These are phyloP conservation scores for Chaitophorus viminalis DNA, from an alignment of 2,888 invertebrate species.

Conservation along the genomic window DNA sequence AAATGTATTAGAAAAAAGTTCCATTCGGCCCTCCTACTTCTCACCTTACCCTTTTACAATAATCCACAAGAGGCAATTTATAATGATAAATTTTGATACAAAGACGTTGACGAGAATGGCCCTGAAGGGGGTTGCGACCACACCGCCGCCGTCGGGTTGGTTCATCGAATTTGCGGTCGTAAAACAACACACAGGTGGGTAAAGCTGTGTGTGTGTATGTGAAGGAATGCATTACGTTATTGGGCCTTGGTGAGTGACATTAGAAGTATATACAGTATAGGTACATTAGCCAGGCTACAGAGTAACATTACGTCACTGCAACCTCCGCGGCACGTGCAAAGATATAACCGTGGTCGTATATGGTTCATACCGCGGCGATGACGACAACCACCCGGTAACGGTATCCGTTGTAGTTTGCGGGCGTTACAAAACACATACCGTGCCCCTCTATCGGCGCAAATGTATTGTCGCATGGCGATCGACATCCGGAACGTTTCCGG, in stretches of 20 bases:
- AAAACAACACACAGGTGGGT: not conserved
- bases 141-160: not conserved
- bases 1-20: not conserved
- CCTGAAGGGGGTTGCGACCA: not conserved
- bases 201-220: not conserved
- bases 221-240: conserved; percentile 22
- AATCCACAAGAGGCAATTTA: not conserved
- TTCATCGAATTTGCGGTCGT: not conserved
- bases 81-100: not conserved
- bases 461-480: not conserved
- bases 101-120: not conserved
- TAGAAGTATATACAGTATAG: too few relatives aligned
- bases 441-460: not conserved
- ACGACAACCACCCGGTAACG: not conserved
- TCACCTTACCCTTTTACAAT: too few relatives aligned
- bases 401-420: not conserved
- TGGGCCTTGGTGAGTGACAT: not conserved
- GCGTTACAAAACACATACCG: not conserved
- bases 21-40: not conserved
- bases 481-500: not conserved
- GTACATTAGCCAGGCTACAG: too few relatives aligned
- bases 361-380: not conserved
- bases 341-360: not conserved
- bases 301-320: not conserved
- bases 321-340: not conserved